phyloP scores from a whole-genome alignment of 2,113 vertebrate genomes.

The Todiramphus saurophagus region DNA sequence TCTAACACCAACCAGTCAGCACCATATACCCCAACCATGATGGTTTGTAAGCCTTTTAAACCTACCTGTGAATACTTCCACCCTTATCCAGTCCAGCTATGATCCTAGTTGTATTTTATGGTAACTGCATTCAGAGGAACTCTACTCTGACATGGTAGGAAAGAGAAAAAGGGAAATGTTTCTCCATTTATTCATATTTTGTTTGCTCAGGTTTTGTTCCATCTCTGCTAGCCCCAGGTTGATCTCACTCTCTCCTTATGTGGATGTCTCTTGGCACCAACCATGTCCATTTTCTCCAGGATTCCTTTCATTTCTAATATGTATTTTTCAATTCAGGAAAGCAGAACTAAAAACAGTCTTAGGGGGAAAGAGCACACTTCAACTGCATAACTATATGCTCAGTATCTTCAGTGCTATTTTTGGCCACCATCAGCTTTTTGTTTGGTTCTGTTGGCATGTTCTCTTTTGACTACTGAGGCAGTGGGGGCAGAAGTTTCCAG shows the following conservation, averaged over 20 bases:
- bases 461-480: not conserved
- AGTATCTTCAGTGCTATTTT: slow-evolving; percentile 31
- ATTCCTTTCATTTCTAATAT: not conserved
- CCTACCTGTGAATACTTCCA: not conserved
- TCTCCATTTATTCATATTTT: not conserved
- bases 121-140: not conserved
- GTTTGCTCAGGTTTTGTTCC: not conserved
- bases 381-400: slow-evolving; percentile 1
- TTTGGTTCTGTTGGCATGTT: slow-evolving; percentile 37
- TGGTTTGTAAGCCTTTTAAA: not conserved
- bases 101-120: not conserved
- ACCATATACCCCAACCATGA: not conserved
- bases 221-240: not conserved
- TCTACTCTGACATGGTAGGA: not conserved
- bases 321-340: not conserved
- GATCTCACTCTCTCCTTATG: not conserved
- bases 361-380: not conserved
- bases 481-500: slow-evolving; percentile 42
- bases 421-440: slow-evolving; percentile 37
- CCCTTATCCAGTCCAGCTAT: not conserved
- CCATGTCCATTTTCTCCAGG: not conserved
- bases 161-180: not conserved
- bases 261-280: not conserved
- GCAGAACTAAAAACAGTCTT: slow-evolving; percentile 13
- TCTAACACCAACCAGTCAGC: not conserved